A percentile compares a stretch with the other conserved stretches of the same genome.
phyloP scores from a whole-genome alignment of 2,113 vertebrate genomes.

The Panurus biarmicus region DNA sequence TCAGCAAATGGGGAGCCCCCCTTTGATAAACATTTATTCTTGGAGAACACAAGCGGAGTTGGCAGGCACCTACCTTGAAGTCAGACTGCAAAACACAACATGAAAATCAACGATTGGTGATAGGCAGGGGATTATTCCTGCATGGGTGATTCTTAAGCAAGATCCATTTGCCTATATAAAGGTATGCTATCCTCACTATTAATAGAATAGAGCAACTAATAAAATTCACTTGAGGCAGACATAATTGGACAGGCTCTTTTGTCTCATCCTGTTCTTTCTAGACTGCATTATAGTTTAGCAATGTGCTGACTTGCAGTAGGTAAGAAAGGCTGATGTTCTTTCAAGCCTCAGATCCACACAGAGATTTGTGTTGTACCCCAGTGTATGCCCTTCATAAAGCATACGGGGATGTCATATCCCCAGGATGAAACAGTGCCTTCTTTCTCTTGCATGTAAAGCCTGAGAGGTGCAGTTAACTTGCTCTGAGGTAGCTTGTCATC shows the following conservation, averaged over 20 bases:
- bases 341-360: not conserved
- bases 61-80: slow-evolving; percentile 12
- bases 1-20: not conserved
- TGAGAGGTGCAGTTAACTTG: not conserved
- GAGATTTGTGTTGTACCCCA: not conserved
- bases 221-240: not conserved
- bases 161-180: not conserved
- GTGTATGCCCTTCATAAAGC: not conserved
- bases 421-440: not conserved
- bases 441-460: not conserved
- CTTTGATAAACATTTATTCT: slow-evolving; percentile 20
- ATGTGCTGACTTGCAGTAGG: not conserved
- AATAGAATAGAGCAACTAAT: not conserved
- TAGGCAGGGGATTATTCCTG: slow-evolving; percentile 5
- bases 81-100: not conserved
- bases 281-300: not conserved
- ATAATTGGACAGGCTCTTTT: not conserved
- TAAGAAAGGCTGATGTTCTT: not conserved
- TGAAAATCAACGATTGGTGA: not conserved
- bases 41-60: not conserved
- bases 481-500: not conserved
- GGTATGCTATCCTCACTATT: not conserved
- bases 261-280: not conserved
- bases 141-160: not conserved
- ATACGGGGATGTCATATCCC: not conserved